Conservation (phyloP, 1,140 invertebrate species). For the Temnothorax curvispinosus region DNA sequence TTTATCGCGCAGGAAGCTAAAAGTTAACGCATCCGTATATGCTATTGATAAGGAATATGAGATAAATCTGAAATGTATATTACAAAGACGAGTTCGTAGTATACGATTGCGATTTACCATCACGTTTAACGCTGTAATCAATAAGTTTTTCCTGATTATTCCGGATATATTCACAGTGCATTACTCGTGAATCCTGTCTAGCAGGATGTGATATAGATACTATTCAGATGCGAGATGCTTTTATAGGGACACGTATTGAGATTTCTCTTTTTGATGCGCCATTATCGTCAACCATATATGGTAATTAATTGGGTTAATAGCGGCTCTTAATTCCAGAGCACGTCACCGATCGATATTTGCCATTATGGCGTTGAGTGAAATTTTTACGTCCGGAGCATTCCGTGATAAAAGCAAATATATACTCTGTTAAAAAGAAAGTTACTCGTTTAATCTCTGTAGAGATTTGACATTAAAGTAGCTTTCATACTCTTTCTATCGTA, state of each 20-base stretch:
- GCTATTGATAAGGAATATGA: constrained; percentile 11
- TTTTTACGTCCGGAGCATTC: constrained; percentile 33
- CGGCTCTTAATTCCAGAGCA: constrained; percentile 60
- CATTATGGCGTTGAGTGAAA: constrained; percentile 64
- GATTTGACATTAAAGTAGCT: neutral
- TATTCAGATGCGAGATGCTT: constrained; percentile 20
- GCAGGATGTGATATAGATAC: neutral
- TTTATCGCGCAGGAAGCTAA: constrained; percentile 6
- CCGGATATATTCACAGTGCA: neutral
- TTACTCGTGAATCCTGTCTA: neutral
- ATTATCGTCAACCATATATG: constrained; percentile 66
- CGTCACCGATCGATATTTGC: constrained; percentile 48
- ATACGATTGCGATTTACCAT: constrained; percentile 1
- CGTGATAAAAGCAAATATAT: constrained; percentile 14
- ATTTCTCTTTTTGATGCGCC: constrained; percentile 60
- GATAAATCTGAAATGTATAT: neutral
- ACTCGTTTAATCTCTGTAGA: neutral
- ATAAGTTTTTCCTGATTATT: constrained; percentile 8
- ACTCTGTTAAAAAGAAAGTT: constrained; percentile 9
- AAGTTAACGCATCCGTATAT: neutral
- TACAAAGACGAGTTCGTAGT: neutral
- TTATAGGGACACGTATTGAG: constrained; percentile 46
- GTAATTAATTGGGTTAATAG: constrained; percentile 79
- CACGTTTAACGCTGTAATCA: constrained; percentile 38
- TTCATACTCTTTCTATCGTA: neutral